Evolutionary conservation across 2,888 invertebrate species (phyloP), one percentile per base, ranked within the genome.

Genomic region (Cordilura impudica): DNA sequence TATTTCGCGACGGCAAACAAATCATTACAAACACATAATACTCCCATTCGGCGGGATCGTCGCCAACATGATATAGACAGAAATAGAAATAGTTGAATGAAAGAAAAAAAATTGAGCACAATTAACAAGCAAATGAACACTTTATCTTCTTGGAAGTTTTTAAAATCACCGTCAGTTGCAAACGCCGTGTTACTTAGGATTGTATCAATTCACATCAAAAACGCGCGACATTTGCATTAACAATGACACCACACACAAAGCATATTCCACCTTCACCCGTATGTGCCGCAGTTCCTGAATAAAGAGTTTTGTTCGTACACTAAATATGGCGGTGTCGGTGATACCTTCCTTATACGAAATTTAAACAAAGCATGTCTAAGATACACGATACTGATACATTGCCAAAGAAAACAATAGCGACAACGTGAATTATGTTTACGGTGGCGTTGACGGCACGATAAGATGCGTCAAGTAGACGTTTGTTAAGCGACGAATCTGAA

Each of bases 351-450:
- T 65, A 79, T 67, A 67, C 75, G 79, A 79, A 79, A 63, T 79
- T 61, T 58, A 66, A 75, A 71, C 77, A 81, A 81, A 81, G 71
- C 82, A 83, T 80, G 81, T 76, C 78, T 76, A 79, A 82, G 82
- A 82, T 83, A 82, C 82, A 83, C 78, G 82, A 75, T 77, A 77
- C 76, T 76, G 83, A 83, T 83, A 83, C 81, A 81, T 43, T 73
- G 81, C 66, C 72, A 61, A 72, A 79, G 79, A 69, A 79, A 79
- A 79, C 79, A 79, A 79, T 79, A 79, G 79, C 79, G 79, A 79
- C 79, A 79, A 79, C 79, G 79, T 79, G 79, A 79, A 79, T 76
- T 75, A 79, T 79, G 79, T 79, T 79, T 79, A 75, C 79, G 76
- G 79, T 79, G 79, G 79, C 79, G 79, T 79, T 79, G 79, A 79